Base-by-base conservation (phyloP, 92 coral and sea anemone species). In the Isaurus tuberculatus region DNA sequence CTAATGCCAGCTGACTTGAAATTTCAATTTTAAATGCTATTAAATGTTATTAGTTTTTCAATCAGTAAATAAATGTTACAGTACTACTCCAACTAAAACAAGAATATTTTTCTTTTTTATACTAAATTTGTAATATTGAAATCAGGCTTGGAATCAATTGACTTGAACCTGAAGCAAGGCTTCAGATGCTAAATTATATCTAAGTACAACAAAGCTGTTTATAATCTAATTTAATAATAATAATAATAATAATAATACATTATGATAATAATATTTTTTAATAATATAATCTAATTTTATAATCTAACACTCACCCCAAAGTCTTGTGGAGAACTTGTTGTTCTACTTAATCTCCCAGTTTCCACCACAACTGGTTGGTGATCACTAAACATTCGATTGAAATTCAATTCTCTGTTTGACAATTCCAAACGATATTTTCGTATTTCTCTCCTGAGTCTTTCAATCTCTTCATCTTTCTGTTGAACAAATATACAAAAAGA, bases 381-480 rank as follows among this genome's bases (percentile, higher is more conserved):
- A 29, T 94, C 98, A 9, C 98, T 94, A 88, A 96, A 96, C 79
- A 96, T 94, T 60, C 99, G 90, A 85, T 96, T 96, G 72, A 96
- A 96, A 49, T 91, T 94, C 1, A 90, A 89, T 65, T 97, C 99
- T 83, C 99, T 90, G 91, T 97, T 97, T 40, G 88, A 92, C 65
- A 97, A 86, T 72, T 97, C 99, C 79, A 97, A 79, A 8, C 99
- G 92, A 88, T 97, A 97, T 55, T 94, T 97, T 75, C 94, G 98
- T 19, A 97, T 94, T 84, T 97, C 99, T 70, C 91, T 91, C 32
- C 95, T 90, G 30, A 97, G 90, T 49, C 92, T 88, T 74, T 94
- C 94, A 26, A 97, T 86, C 46, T 97, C 99, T 23, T 97, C 99
- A 79, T 90, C 98, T 72, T 87, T 89, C 99, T 97, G 72, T 23